Evolutionary conservation across 2,888 invertebrate species (phyloP), one percentile per base, ranked within the genome.

Genomic region (Cerastis leucographa): DNA sequence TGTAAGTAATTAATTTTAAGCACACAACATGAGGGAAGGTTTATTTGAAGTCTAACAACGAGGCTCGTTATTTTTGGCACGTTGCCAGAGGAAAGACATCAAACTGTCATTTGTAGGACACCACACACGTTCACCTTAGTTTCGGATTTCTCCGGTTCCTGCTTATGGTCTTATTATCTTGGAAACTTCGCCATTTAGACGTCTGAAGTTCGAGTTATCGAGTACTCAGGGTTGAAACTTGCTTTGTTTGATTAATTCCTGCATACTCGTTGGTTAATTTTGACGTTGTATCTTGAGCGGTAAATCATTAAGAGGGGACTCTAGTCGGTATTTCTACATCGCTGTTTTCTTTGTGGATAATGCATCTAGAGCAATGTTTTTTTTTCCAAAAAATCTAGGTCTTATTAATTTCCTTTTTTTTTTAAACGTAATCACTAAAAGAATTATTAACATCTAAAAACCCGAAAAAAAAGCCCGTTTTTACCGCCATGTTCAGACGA

Each of bases 101-200:
- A 81, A 89, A 88, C 89, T 88, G 88, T 87, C 86, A 89, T 88
- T 81, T 81, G 76, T 83, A 84, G 84, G 72, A 73, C 73, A 74
- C 81, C 79, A 81, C 81, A 86, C 81, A 80, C 68, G 78, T 77
- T 85, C 72, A 81, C 77, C 72, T 86, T 81, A 80, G 88, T 86
- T 83, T 79, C 76, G 56, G 76, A 87, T 89, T 85, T 79, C 84
- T 76, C 67, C 69, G 56, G 76, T 80, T 79, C 72, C 56, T 84
- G 65, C 62, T 73, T 67, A 83, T 29, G 69, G 65, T 73, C 68
- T 81, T 78, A 85, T 84, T 85, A 75, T 76, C 74, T 84, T 79
- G 44, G 54, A 61, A 86, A 87, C 74, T 85, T 86, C 46, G n/a
- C 59, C 62, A 64, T 71, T 80, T 85, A 73, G 67, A 67, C 35